These are phyloP conservation scores for Nettapus auritus DNA, from an alignment of 2,113 vertebrate genomes.

Conservation along the genomic window DNA sequence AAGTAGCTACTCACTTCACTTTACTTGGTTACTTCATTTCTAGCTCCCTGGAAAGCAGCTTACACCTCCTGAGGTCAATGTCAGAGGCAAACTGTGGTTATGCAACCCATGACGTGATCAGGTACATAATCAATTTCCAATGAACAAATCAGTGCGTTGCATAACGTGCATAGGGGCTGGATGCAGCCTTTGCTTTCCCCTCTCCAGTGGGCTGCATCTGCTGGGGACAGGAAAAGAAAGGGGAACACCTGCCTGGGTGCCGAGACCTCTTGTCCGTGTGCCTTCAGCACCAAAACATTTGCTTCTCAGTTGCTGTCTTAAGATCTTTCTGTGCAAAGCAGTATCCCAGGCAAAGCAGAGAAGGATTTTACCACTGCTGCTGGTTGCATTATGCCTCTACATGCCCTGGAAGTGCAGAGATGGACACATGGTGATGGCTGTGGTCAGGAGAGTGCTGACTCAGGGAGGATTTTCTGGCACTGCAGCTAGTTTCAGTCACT, in stretches of 20 bases:
- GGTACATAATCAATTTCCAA: neutral
- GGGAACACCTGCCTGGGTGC: neutral
- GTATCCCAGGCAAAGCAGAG: neutral
- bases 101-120: neutral
- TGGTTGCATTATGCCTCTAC: neutral
- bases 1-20: neutral
- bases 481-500: neutral
- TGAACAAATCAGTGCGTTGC: neutral
- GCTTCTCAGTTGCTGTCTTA: neutral
- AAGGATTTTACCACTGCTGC: neutral
- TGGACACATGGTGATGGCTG: neutral
- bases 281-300: neutral
- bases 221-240: neutral
- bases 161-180: neutral
- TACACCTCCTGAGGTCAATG: neutral
- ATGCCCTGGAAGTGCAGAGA: no score
- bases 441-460: neutral
- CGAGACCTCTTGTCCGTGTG: neutral
- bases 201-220: fast-evolving
- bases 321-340: neutral
- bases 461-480: neutral
- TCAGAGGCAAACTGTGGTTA: neutral
- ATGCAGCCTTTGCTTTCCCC: neutral
- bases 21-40: neutral
- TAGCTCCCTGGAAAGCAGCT: neutral